These are phyloP conservation scores for Lasiommata megera DNA, from an alignment of 2,888 invertebrate species.

Conservation along the genomic window DNA sequence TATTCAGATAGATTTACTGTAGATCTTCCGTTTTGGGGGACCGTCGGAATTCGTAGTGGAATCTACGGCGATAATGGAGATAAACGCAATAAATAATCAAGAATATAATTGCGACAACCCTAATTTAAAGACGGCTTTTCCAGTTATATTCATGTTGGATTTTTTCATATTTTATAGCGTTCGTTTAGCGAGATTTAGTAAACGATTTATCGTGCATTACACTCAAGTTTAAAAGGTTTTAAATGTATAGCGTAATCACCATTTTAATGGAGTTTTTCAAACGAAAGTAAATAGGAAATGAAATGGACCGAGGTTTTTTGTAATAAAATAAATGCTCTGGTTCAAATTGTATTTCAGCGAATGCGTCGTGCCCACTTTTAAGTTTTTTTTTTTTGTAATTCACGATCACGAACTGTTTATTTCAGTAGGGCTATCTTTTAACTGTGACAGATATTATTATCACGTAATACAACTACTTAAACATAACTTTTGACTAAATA, in stretches of 20 bases:
- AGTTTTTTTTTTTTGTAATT: background rate
- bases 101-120: constrained; percentile 32
- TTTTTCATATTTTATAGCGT: constrained; percentile 34
- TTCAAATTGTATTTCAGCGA: background rate
- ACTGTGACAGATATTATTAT: too few species aligned
- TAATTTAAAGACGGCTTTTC: constrained; percentile 57
- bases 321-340: constrained; percentile 15
- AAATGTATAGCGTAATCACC: constrained; percentile 27
- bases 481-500: too few species aligned
- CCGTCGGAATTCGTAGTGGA: too few species aligned
- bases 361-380: background rate
- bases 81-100: background rate
- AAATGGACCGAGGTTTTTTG: constrained; percentile 17
- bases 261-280: constrained; percentile 25
- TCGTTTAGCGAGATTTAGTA: constrained; percentile 23
- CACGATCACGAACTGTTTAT: background rate
- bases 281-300: constrained; percentile 24
- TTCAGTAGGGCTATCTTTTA: too few species aligned
- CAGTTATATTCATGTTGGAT: constrained; percentile 50
- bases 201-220: constrained; percentile 30
- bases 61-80: too few species aligned
- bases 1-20: too few species aligned
- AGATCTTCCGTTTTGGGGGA: too few species aligned
- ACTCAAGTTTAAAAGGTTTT: constrained; percentile 28
- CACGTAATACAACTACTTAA: too few species aligned